Conservation (phyloP, 2,888 invertebrate species). For the Crepidodera aurea region DNA sequence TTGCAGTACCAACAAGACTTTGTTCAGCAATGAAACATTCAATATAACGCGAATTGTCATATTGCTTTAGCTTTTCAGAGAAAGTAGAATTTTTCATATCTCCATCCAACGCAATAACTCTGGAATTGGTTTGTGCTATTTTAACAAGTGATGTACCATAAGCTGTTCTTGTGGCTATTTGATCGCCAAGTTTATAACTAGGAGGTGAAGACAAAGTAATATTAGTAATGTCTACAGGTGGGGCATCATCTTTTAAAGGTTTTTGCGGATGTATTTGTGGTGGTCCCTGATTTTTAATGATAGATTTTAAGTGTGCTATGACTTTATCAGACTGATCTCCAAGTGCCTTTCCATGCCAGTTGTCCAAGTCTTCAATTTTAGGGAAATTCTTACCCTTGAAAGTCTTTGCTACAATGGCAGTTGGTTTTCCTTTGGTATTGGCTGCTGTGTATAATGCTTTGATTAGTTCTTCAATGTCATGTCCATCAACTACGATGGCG, state of each 20-base stretch:
- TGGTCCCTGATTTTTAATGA: slow-evolving; percentile 74
- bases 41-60: slow-evolving; percentile 78
- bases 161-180: slow-evolving; percentile 88
- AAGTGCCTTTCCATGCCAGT: slow-evolving; percentile 98
- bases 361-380: slow-evolving; percentile 89
- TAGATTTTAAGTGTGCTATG: slow-evolving; percentile 70
- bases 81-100: slow-evolving; percentile 99
- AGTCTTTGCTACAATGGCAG: slow-evolving; percentile 94
- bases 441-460: slow-evolving; percentile 88
- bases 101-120: slow-evolving; percentile 94
- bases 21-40: slow-evolving; percentile 99
- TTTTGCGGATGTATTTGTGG: slow-evolving; percentile 69
- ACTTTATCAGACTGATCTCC: slow-evolving; percentile 81
- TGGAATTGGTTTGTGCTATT: slow-evolving; percentile 74
- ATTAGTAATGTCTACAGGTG: slow-evolving; percentile 75
- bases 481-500: slow-evolving; percentile 94
- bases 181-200: slow-evolving; percentile 78
- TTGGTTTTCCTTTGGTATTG: slow-evolving; percentile 80
- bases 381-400: slow-evolving; percentile 92
- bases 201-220: slow-evolving; percentile 82
- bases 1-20: slow-evolving; percentile 94
- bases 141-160: slow-evolving; percentile 95
- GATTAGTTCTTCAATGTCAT: slow-evolving; percentile 89
- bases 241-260: slow-evolving; percentile 73
- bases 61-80: slow-evolving; percentile 88